Conservation (phyloP, 2,113 vertebrate species). For the Tachuris rubrigastra region DNA sequence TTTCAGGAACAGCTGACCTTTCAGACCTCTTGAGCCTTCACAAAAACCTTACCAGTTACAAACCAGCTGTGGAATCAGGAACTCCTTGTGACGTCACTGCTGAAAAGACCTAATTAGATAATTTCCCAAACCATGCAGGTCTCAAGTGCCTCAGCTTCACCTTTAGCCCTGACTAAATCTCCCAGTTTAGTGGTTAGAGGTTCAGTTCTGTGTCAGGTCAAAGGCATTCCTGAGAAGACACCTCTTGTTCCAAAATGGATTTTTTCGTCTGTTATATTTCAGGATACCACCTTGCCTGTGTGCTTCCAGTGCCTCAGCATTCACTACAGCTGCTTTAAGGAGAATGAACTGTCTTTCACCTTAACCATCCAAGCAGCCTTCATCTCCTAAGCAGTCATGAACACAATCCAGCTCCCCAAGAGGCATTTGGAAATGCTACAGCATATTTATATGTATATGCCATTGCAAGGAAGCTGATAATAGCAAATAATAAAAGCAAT, state of each 20-base stretch:
- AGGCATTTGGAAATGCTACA: constrained; percentile 2
- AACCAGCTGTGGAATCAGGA: constrained; percentile 73
- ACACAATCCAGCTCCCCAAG: background rate
- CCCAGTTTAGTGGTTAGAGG: constrained; percentile 70
- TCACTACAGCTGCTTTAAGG: background rate
- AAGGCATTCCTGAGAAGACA: constrained; percentile 40
- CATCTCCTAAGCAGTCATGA: background rate
- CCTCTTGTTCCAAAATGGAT: constrained; percentile 17
- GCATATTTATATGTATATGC: background rate
- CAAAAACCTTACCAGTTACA: constrained; percentile 36
- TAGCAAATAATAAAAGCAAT: background rate
- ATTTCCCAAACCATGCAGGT: constrained; percentile 72
- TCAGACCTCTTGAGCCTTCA: constrained; percentile 55
- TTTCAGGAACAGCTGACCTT: constrained; percentile 65
- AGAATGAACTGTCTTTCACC: background rate
- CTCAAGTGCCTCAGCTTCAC: constrained; percentile 66
- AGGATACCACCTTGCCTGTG: background rate
- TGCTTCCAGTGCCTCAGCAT: background rate
- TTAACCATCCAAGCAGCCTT: background rate
- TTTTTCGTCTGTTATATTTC: background rate
- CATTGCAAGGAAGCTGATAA: background rate
- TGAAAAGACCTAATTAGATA: constrained; percentile 75
- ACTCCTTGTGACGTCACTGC: constrained; percentile 49
- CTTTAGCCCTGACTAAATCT: constrained; percentile 71
- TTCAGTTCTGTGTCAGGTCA: constrained; percentile 73